Base-by-base conservation (phyloP, 1,140 invertebrate genomes). In the Manduca sexta region DNA sequence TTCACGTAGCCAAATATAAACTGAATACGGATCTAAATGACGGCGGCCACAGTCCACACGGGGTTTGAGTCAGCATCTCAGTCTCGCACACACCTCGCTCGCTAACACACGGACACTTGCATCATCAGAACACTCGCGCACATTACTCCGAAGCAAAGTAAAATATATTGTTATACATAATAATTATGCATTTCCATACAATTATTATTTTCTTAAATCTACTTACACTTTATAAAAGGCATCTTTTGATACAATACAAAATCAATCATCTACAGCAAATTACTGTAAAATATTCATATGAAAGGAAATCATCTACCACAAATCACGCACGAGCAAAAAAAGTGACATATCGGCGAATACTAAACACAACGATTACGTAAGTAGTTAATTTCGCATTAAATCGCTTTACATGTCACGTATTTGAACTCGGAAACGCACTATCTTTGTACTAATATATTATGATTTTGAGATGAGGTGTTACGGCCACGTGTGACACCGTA, bases 171-270 rank as follows among this genome's bases (percentile, higher is more conserved):
- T 71, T 79, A 78, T 76, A 58, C 66, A 80, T 72, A 77, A 80
- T 72, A 77, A 74, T 80, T 73, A 79, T 74, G 69, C 70, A 57
- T 73, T 26, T 26, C 8, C 50, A 38, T 51, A 44, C 43, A 55
- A 67, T 64, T 66, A 70, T 74, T 66, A 48, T 26, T 26, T 26
- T 43, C 76, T 83, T 79, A 80, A 53, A 65, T 57, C 76, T 84
- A 81, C 77, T 81, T 84, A 84, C 63, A 71, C 56, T 58, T 74
- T 80, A 76, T 74, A 80, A 79, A 84, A 84, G 80, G 80, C 77
- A 84, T 80, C 76, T 53, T 64, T 81, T 76, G 68, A 72, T 74
- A 66, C 60, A 60, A 74, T 69, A 45, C 50, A 60, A 68, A 62
- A 73, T 66, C 52, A 74, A 65, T 60, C 43, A 53, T 66, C 65